Conservation (phyloP, 2,113 vertebrate species). For the Poecile atricapillus region DNA sequence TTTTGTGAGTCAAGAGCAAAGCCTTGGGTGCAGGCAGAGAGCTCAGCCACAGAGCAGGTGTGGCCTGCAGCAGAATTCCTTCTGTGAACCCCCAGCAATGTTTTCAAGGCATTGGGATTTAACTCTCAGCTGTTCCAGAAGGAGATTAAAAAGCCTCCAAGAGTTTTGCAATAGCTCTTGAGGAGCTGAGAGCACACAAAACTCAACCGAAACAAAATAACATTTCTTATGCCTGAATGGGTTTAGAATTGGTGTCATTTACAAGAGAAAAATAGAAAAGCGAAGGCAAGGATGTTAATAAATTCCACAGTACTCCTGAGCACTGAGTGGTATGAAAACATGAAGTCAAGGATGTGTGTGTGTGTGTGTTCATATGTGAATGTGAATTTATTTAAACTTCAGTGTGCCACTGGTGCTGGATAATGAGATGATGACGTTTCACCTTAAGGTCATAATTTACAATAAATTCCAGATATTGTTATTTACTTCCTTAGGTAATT, state of each 20-base stretch:
- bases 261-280: neutral
- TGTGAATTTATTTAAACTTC: neutral
- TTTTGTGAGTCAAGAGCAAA: neutral
- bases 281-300: neutral
- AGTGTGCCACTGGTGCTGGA: neutral
- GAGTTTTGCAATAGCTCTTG: neutral
- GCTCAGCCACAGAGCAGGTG: neutral
- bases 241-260: neutral
- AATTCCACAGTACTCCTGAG: neutral
- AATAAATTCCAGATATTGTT: neutral
- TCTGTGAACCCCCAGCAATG: neutral
- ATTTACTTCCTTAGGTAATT: neutral
- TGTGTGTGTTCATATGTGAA: neutral
- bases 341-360: neutral
- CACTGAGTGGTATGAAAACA: neutral
- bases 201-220: neutral
- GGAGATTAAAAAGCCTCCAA: neutral
- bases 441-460: neutral
- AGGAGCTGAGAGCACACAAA: neutral
- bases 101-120: neutral
- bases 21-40: neutral
- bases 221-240: neutral
- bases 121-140: neutral
- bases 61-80: neutral
- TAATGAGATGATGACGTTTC: neutral